Base-by-base conservation (phyloP, 2,113 vertebrate genomes). In the Misgurnus anguillicaudatus region DNA sequence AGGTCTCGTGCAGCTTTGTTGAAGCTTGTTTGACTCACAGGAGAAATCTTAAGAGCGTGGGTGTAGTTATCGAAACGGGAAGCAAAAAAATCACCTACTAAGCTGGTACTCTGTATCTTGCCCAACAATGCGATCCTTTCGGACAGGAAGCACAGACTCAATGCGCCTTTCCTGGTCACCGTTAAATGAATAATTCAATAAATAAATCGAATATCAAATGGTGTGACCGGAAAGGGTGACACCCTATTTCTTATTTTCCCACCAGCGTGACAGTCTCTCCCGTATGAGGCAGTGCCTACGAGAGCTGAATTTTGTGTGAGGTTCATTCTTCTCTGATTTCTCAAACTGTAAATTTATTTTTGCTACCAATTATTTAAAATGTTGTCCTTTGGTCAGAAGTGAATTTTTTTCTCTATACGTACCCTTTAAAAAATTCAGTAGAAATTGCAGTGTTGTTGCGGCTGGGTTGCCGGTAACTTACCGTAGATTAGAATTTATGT, bases 141-240 rank as follows among this genome's bases (percentile, higher is more conserved):
- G 0, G 48, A 71, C 89, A 89, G 92, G 92, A 92, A 91, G 87
- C 85, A 64, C 60, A 48, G 84, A 83, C 86, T 88, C 89, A 88
- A 86, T 87, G 86, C 84, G 88, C 87, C 85, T 89, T 93, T 93
- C 92, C 92, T 88, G 91, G 79, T 85, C 83, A 67, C 86, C 73
- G 81, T 81, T 78, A 72, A 88, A 88, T 90, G 85, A 89, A 91
- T 89, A 89, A 91, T 90, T 88, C 86, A 93, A 90, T 90, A 92
- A 93, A 93, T 93, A 91, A 91, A 90, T 81, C 86, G 21, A 82
- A 89, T 89, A 89, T 88, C 81, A 92, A 91, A 91, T 89, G 90
- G 90, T 93, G 92, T 88, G 91, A 93, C 88, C 91, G 91, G 92
- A 91, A 90, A 67, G 62, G 61, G 67, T 64, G 63, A 81, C 61